Base-by-base conservation (phyloP, 2,888 invertebrate genomes). In the Tanypteryx hageni region DNA sequence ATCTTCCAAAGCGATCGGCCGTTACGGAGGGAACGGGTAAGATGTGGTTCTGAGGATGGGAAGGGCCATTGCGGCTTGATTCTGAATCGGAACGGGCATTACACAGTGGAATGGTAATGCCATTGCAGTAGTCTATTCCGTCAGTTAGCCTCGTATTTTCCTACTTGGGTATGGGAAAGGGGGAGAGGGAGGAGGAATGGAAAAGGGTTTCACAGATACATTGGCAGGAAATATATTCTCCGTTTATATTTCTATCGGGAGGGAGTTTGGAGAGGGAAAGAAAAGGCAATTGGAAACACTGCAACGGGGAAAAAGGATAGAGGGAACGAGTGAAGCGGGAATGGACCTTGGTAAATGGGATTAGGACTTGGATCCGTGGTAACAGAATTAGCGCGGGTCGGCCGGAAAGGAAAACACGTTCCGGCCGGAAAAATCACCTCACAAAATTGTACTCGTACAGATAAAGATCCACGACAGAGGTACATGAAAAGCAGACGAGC, bases 401-500 rank as follows among this genome's bases (percentile, higher is more conserved):
- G 27, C 76, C 76, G 11, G 76, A 76, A 22, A 68, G 68, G 68
- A 68, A 68, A 68, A 76, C 22, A 76, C 76, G 22, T 27, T 44
- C 27, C 76, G 76, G 27, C 27, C 13, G 27, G 76, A 76, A 22
- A n/a, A 68, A 14, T 22, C 18, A 16, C n/a, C 18, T 76, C 22
- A 76, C 22, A 76, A 76, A 22, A 76, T 76, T 76, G 76, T 76
- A 27, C 68, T 68, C 68, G 68, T 22, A 68, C 68, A 68, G 68
- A 68, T 68, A 68, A n/a, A 68, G 68, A 68, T n/a, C 68, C 27
- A 76, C 22, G 27, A 76, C 22, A 76, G 76, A 76, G 76, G 76
- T 76, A 22, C 76, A 76, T 27, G 76, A 76, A 27, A 76, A 76
- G 76, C 76, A 76, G 27, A 22, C 76, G 89, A 89, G 86, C 86